Percentiles rank a stretch among this genome's conserved stretches.
phyloP scores from a whole-genome alignment of 1,140 invertebrate genomes.

The Drosophila albomicans region DNA sequence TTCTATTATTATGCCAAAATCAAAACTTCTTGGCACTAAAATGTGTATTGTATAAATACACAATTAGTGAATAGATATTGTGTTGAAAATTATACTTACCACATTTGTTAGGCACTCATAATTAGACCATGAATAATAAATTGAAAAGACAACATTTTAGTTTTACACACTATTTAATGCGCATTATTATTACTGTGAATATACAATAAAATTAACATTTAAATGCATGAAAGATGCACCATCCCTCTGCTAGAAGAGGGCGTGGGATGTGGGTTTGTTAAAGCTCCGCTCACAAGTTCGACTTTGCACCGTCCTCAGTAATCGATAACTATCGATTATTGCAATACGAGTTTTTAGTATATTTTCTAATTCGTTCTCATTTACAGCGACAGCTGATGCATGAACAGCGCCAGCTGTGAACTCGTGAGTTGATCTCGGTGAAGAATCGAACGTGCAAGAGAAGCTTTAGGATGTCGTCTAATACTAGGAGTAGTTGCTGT shows the following conservation, averaged over 20 bases:
- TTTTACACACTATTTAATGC: conserved; percentile 57
- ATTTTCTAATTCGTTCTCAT: not conserved
- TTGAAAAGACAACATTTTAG: conserved; percentile 26
- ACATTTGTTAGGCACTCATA: too few species aligned
- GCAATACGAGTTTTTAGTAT: not conserved
- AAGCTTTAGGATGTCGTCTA: conserved; percentile 47
- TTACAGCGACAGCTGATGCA: not conserved
- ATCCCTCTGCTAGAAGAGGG: conserved; percentile 13
- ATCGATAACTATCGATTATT: not conserved
- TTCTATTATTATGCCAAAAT: too few species aligned
- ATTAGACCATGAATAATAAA: not conserved
- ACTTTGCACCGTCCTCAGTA: not conserved
- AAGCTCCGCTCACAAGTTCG: conserved; percentile 3
- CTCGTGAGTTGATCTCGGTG: not conserved
- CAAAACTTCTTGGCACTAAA: too few species aligned
- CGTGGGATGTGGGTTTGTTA: conserved; percentile 5
- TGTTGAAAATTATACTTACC: too few species aligned
- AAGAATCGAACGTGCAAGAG: not conserved
- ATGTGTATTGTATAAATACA: too few species aligned
- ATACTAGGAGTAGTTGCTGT: conserved; percentile 55
- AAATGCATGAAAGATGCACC: conserved; percentile 69
- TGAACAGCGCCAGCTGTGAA: not conserved
- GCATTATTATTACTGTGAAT: conserved; percentile 67
- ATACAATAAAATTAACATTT: conserved; percentile 79
- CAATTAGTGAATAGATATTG: too few species aligned